Evolutionary conservation across 2,113 vertebrate genomes (phyloP).

Genomic region (Dryoscopus gambensis): DNA sequence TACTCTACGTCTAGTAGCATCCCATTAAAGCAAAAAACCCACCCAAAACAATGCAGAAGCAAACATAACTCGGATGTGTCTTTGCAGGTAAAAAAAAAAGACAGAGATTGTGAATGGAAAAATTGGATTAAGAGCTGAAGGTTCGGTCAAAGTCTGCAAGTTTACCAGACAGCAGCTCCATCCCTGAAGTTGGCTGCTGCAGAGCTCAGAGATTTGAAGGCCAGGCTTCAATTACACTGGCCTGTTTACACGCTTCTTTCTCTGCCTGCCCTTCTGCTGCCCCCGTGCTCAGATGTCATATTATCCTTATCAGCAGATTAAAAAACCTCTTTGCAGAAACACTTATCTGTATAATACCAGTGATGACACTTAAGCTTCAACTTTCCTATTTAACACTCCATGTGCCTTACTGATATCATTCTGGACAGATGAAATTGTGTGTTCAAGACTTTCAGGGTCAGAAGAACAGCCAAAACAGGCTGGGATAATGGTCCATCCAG

Average conservation of each 20-base stretch:
- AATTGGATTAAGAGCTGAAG: neutral
- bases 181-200: neutral
- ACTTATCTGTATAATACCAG: conserved; percentile 48
- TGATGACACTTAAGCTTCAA: conserved; percentile 57
- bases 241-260: conserved; percentile 32
- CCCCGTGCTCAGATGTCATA: conserved; percentile 49
- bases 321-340: conserved; percentile 42
- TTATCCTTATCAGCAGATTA: conserved; percentile 51
- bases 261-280: neutral
- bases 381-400: conserved; percentile 52
- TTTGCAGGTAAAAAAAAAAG: neutral
- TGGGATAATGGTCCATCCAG: neutral
- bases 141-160: neutral
- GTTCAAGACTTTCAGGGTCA: neutral
- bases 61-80: neutral
- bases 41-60: neutral
- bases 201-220: neutral
- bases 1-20: neutral
- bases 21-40: neutral
- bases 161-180: neutral
- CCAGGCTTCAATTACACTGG: conserved; percentile 4
- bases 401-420: conserved; percentile 3
- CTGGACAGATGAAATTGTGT: neutral
- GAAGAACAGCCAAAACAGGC: neutral
- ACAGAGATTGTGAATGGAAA: neutral